A percentile compares a stretch with the other conserved stretches of the same genome.
These are phyloP conservation scores for Drosophila acutilabella DNA, from an alignment of 2,888 invertebrate genomes.

Conservation along the genomic window DNA sequence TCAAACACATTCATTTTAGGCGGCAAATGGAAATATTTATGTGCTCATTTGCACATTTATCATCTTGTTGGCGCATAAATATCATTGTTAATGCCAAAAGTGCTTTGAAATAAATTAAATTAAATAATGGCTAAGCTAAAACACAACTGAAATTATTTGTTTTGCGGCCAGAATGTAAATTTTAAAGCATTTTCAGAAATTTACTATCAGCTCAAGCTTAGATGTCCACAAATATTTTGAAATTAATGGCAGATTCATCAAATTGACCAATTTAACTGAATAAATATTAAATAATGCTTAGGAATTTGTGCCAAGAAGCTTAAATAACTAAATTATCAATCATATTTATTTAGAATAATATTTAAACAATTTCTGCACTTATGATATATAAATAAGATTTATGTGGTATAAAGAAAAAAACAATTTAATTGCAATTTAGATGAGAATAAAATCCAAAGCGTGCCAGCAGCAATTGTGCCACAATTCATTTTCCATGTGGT, in stretches of 20 bases:
- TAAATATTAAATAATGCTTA: too few species aligned
- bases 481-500: constrained; percentile 61
- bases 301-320: not conserved
- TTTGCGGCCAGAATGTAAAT: constrained; percentile 10
- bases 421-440: constrained; percentile 9
- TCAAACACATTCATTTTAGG: constrained; percentile 39
- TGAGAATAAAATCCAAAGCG: constrained; percentile 15
- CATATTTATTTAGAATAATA: too few species aligned
- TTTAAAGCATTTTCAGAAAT: not conserved
- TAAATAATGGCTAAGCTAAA: constrained; percentile 15
- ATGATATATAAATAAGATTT: too few species aligned
- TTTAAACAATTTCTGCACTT: too few species aligned
- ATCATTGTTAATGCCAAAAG: constrained; percentile 35
- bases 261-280: too few species aligned
- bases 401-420: not conserved
- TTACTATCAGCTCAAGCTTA: not conserved
- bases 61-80: constrained; percentile 20
- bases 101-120: constrained; percentile 45
- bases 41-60: constrained; percentile 16
- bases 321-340: too few species aligned
- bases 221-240: not conserved
- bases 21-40: constrained; percentile 47
- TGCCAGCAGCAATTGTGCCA: constrained; percentile 33
- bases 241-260: not conserved
- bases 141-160: constrained; percentile 16